Base-by-base conservation (phyloP, 2,113 vertebrate genomes). In the Spheniscus mendiculus region DNA sequence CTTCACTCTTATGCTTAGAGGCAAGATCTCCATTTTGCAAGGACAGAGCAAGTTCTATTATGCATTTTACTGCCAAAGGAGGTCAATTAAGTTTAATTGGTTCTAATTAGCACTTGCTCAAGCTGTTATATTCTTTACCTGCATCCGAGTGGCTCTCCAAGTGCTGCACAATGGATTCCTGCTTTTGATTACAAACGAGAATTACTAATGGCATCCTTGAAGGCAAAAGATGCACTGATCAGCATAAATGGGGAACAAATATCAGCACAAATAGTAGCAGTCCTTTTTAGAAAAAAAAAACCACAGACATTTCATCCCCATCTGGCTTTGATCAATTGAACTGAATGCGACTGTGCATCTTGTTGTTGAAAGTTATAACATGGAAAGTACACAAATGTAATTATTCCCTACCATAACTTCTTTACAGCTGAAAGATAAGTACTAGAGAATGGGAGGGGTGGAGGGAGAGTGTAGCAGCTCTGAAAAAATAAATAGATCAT, bases 31-130 rank as follows among this genome's bases (percentile, higher is more conserved):
- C 84, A 90, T 95, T 96, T 85, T 96, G 94, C 94, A 94, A 95
- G 96, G 97, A 96, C 94, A 91, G 95, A 97, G 78, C 93, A 95
- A 94, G 84, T 96, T 96, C 94, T 92, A 96, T 90, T 91, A 94
- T 34, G 53, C 89, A 83, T 96, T 96, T 96, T 88, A 92, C 87
- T 95, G 95, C 87, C 93, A 94, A 97, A 96, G 91, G 95, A 97
- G 96, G 95, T 96, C 97, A 97, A 96, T 96, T 97, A 96, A 97
- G 93, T 97, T 97, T 97, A 97, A 97, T 95, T 97, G 96, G 87
- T 93, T 94, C 91, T 97, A 97, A 97, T 97, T 97, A 97, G 91
- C 97, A 96, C 96, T 97, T 90, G 94, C 89, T 95, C 87, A 81
- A 96, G 95, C 94, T 97, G 94, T 95, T 97, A 93, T 81, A 88